Evolutionary conservation across 2,113 vertebrate species (phyloP), one percentile per base, ranked within the genome.

Genomic region (Zeus faber): DNA sequence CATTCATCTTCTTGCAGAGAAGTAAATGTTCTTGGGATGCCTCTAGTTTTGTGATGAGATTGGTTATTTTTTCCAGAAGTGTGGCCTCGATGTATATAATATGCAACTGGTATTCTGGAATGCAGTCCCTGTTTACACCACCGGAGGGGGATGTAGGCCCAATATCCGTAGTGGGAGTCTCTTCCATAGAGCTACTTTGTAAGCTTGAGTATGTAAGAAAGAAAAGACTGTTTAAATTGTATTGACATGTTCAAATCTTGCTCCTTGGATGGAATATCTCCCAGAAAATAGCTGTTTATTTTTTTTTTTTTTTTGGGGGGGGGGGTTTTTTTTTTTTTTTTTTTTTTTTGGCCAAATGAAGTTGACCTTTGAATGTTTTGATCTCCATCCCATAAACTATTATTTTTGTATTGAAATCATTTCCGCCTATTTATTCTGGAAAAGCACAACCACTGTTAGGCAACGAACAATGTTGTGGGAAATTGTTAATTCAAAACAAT

Each of bases 91-190:
- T 46, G 6, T 13, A 9, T 37, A 5, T 37, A 1, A 11, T 37
- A 20, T 9, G 49, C 2, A 21, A 2, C n/a, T 4, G 21, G 3
- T 23, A 8, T 37, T 6, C 11, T 55, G 3, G 25, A 2, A 3
- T 21, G 44, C 41, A 66, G 17, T 62, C 43, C 44, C 0, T 4
- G 2, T 27, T 49, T 35, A 21, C 13, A 49, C 1, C 84, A 76
- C 75, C 48, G 67, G 84, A 67, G 67, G 83, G 84, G 26, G 67
- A 0, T 22, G 0, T 1, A 8, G 20, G 2, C 54, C 25, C 21
- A 52, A 14, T 33, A 2, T 26, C 23, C 14, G 16, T 57, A 39
- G 43, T 1, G n/a, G 26, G 16, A 40, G n/a, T 13, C 2, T 35
- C 2, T 43, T 20, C 3, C 18, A 4, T n/a, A n/a, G n/a, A n/a